Evolutionary conservation across 92 coral and sea anemone genomes (phyloP), one percentile per base, ranked within the genome.

Genomic region (Nematostella vectensis): DNA sequence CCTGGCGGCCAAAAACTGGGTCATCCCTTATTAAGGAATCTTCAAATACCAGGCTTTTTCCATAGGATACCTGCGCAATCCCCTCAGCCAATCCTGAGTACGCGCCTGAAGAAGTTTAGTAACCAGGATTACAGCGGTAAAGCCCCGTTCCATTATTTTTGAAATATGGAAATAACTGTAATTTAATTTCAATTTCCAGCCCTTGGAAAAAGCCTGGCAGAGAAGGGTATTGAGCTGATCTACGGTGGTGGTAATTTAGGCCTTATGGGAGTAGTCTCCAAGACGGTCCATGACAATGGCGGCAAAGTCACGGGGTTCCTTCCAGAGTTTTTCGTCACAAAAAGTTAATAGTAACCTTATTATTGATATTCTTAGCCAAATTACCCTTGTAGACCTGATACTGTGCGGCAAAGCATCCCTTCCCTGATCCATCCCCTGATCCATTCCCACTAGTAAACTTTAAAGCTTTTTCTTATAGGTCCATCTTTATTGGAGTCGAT

Each of bases 231-330:
- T 10, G 71, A 77, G 40, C 80, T 88, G 11, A 70, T 88, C 19
- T 88, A 88, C 72, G 96, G 96, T 17, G 96, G 96, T 30, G 96
- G 96, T 9, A 28, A 25, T 11, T 26, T 22, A 1, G 96, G 96
- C 1, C 69, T 84, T 12, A 88, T 88, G 96, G 94, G 96, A 12
- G 68, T 73, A 13, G 26, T 88, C 4, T 83, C 96, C 11, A 25
- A 59, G 26, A 75, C 83, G 18, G 80, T 73, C 2, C 50, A 69
- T 2, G 83, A 79, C 21, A 73, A 73, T 55, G 96, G 96, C 13
- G 93, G 94, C 25, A 56, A 71, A 15, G 94, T 88, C 4, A 73
- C 94, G 29, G 96, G 96, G 12, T 79, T 83, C 70, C 61, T 84
- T 23, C 94, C 94, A 3, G 80, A 88, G 61, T 79, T 88, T 52